Base-by-base conservation (phyloP, 2,113 vertebrate species). In the Ammodytes marinus region DNA sequence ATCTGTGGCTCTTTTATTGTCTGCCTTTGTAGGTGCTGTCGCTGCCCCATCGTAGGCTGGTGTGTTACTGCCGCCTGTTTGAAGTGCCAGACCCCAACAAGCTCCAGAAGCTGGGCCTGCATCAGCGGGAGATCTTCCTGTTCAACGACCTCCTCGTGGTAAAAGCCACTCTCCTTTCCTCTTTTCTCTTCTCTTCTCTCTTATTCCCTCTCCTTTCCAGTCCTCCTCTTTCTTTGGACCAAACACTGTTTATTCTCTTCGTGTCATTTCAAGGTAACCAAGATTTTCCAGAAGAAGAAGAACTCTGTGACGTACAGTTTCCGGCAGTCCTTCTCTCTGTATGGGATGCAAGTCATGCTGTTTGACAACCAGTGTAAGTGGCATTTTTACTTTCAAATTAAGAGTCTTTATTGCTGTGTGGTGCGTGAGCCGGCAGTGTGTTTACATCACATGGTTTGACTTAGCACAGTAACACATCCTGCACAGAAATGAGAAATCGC, bases 221-320 rank as follows among this genome's bases (percentile, higher is more conserved):
- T 15, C 46, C 6, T 49, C 10, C 49, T 17, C 15, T 71, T 46
- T 35, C n/a, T 54, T 4, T 2, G 9, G 15, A 19, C 15, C 8
- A 43, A 27, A 27, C 27, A 42, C 35, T 19, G 1, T 71, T 19
- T 15, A 27, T 57, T 70, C 13, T 85, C 40, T 88, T 72, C 47
- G 53, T 37, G 2, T 81, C 6, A 69, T 91, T 91, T 50, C 80
- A 99, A 99, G 98, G 97, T 99, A 71, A 99, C 98, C 71, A 99
- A 99, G 95, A 99, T 99, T 79, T 99, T 99, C 93, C 98, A 99
- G 87, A 99, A 99, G 91, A 99, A 99, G 96, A 99, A 99, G 92
- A 99, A 99, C 88, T 99, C 98, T 0, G 98, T 99, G 80, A 99
- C 97, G 0, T 99, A 99, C 95, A 99, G 98, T 92, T 99, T 99